Conservation (phyloP, 1,140 invertebrate species). For the Orchestia grillus region DNA sequence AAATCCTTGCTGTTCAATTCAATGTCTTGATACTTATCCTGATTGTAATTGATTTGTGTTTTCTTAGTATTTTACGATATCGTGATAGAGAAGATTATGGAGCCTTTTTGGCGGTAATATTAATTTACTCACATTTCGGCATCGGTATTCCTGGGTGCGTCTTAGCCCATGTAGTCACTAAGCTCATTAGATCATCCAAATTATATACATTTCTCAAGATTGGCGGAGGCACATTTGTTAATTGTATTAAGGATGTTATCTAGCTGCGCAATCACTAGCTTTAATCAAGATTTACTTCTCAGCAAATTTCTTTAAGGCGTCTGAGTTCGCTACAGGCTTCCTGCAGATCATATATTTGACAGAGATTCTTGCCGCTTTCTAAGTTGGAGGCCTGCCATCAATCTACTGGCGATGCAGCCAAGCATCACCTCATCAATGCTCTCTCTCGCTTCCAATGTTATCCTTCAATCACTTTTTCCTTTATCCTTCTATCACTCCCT, state of each 20-base stretch:
- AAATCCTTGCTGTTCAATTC: too few relatives aligned
- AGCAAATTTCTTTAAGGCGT: background rate
- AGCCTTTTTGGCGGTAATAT: too few relatives aligned
- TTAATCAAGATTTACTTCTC: background rate
- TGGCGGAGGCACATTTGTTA: background rate
- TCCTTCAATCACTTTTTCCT: background rate
- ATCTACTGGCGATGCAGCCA: background rate
- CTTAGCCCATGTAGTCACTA: background rate
- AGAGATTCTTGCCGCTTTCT: background rate
- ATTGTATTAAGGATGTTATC: background rate
- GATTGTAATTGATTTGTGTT: too few relatives aligned
- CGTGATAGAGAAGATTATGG: too few relatives aligned
- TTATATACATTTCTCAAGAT: background rate
- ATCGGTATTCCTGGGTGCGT: background rate
- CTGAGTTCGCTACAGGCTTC: background rate
- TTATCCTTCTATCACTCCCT: slow-evolving; percentile 20
- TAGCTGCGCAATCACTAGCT: background rate
- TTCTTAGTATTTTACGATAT: too few relatives aligned
- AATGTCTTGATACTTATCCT: too few relatives aligned
- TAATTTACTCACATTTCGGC: too few relatives aligned
- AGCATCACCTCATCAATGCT: background rate
- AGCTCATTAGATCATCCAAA: background rate
- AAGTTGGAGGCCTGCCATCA: background rate
- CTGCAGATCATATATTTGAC: background rate
- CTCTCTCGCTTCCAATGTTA: background rate